A percentile compares a stretch with the other conserved stretches of the same genome.
Conservation (phyloP, 2,113 vertebrate genomes). For the Sander lucioperca region DNA sequence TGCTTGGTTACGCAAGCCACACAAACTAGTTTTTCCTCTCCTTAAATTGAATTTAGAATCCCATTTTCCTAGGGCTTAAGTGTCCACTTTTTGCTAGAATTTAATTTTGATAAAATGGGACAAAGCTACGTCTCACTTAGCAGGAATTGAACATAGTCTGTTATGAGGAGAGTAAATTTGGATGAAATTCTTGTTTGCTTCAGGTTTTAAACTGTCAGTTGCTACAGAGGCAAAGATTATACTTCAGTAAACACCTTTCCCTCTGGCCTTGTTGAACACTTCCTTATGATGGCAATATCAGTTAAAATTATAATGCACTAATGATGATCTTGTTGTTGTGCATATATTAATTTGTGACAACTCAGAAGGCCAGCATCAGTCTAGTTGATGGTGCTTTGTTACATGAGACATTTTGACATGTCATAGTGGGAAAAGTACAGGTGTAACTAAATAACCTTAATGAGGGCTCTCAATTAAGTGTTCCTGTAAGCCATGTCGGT, state of each 20-base stretch:
- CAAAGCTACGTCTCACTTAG: not conserved
- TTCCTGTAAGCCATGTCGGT: not conserved
- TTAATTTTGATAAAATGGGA: not conserved
- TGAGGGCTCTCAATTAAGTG: not conserved
- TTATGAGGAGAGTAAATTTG: not conserved
- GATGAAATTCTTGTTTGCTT: not conserved
- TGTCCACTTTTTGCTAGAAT: not conserved
- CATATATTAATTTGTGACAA: not conserved
- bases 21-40: not conserved
- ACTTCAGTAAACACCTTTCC: not conserved
- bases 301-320: not conserved
- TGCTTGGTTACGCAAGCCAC: not conserved
- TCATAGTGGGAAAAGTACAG: not conserved
- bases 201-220: not conserved
- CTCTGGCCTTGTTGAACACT: not conserved
- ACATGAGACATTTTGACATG: not conserved
- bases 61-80: not conserved
- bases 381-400: not conserved
- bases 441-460: not conserved
- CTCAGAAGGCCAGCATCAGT: not conserved
- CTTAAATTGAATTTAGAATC: not conserved
- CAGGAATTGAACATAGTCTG: not conserved
- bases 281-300: not conserved
- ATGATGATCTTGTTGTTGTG: not conserved
- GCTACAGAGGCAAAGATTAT: not conserved